phyloP scores from a whole-genome alignment of 2,113 vertebrate genomes.

The Onychorhynchus coronatus region DNA sequence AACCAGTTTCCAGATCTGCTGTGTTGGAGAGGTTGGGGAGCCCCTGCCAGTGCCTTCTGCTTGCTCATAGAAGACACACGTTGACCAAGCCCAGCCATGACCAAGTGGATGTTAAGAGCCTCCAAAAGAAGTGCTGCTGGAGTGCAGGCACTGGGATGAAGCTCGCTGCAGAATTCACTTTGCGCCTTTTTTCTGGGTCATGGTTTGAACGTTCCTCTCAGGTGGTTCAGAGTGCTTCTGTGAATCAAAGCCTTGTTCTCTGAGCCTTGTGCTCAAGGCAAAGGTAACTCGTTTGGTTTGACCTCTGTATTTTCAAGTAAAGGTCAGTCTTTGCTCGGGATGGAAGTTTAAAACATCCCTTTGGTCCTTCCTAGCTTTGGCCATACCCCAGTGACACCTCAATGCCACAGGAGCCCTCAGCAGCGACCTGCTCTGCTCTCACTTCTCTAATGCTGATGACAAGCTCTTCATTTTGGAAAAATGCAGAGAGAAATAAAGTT shows the following conservation, averaged over 20 bases:
- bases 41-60: background rate
- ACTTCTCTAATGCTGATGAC: background rate
- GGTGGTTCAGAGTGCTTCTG: background rate
- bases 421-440: background rate
- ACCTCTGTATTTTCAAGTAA: background rate
- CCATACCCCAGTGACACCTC: background rate
- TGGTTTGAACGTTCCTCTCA: background rate
- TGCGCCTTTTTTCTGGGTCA: background rate
- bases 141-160: fast-evolving
- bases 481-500: background rate
- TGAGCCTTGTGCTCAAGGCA: background rate
- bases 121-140: background rate
- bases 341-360: background rate
- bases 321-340: background rate
- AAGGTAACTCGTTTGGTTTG: background rate
- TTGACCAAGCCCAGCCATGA: background rate
- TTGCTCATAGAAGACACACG: fast-evolving
- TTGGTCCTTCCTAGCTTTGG: background rate
- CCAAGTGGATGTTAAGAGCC: background rate
- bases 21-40: background rate
- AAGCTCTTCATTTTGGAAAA: background rate
- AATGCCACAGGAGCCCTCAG: background rate
- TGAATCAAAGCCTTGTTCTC: background rate
- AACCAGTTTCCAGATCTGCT: background rate
- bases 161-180: background rate